Conservation (phyloP, 2,888 invertebrate genomes). For the Tipula lateralis region DNA sequence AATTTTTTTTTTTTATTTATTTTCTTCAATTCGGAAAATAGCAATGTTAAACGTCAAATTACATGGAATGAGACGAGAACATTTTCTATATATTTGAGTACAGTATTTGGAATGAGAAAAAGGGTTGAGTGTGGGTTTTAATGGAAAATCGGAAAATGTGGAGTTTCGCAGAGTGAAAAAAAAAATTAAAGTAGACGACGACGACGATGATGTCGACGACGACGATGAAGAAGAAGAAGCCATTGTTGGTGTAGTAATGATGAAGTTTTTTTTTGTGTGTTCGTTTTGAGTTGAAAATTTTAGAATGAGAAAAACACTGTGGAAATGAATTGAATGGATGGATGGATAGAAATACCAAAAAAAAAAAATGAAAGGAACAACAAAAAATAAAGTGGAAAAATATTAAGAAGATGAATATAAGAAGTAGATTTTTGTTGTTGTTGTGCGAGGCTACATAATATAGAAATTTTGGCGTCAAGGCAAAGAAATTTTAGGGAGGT, state of each 20-base stretch:
- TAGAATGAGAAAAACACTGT: slow-evolving; percentile 24
- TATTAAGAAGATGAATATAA: slow-evolving; percentile 9
- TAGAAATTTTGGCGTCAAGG: slow-evolving; percentile 27
- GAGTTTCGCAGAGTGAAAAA: slow-evolving; percentile 2
- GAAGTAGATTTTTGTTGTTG: background rate
- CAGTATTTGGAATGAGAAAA: too few species aligned
- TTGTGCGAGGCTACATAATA: background rate
- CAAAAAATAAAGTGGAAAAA: slow-evolving; percentile 13
- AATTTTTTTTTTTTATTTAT: background rate
- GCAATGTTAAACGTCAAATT: slow-evolving; percentile 28
- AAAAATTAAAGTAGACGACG: background rate
- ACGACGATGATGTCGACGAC: background rate
- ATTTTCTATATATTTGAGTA: background rate
- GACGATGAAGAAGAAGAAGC: background rate
- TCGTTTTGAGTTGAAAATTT: background rate
- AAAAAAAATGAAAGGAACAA: background rate
- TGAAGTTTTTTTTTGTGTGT: slow-evolving; percentile 3
- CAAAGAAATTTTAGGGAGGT: slow-evolving; percentile 24
- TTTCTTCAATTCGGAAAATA: slow-evolving; percentile 19
- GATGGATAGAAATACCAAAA: slow-evolving; percentile 2
- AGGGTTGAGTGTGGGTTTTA: background rate
- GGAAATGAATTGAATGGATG: slow-evolving; percentile 27
- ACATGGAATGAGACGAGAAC: background rate
- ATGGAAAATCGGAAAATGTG: background rate
- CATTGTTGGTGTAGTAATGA: slow-evolving; percentile 27